A percentile compares a stretch with the other conserved stretches of the same genome.
These are phyloP conservation scores for Thelaira solivaga DNA, from an alignment of 2,888 invertebrate genomes.

Conservation along the genomic window DNA sequence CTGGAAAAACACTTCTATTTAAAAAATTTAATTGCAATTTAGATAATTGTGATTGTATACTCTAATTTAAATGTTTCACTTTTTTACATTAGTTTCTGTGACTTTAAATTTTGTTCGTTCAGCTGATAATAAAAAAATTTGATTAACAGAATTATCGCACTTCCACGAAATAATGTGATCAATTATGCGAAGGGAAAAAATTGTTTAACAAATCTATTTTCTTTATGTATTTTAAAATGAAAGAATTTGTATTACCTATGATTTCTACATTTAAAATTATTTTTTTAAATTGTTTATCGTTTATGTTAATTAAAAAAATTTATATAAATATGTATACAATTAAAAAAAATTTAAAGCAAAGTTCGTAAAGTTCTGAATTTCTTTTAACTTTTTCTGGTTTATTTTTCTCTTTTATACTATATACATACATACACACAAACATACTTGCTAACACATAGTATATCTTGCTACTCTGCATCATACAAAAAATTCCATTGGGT, in stretches of 20 bases:
- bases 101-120: too few relatives aligned
- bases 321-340: background rate
- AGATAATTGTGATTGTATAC: too few relatives aligned
- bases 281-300: background rate
- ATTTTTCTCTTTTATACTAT: too few relatives aligned
- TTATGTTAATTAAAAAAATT: background rate
- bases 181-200: conserved; percentile 7
- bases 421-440: too few relatives aligned
- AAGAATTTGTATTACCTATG: conserved; percentile 18
- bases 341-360: background rate
- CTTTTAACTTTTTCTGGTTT: too few relatives aligned
- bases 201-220: background rate
- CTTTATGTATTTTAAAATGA: conserved; percentile 5
- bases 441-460: too few relatives aligned
- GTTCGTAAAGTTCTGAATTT: too few relatives aligned
- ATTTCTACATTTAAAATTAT: background rate
- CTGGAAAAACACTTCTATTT: too few relatives aligned
- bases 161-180: background rate
- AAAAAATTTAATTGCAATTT: too few relatives aligned
- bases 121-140: background rate
- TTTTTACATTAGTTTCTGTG: too few relatives aligned
- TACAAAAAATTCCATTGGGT: conserved; percentile 23
- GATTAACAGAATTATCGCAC: too few relatives aligned
- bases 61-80: too few relatives aligned
- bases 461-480: conserved; percentile 2